Base-by-base conservation (phyloP, 2,113 vertebrate species). In the Salminus brasiliensis region DNA sequence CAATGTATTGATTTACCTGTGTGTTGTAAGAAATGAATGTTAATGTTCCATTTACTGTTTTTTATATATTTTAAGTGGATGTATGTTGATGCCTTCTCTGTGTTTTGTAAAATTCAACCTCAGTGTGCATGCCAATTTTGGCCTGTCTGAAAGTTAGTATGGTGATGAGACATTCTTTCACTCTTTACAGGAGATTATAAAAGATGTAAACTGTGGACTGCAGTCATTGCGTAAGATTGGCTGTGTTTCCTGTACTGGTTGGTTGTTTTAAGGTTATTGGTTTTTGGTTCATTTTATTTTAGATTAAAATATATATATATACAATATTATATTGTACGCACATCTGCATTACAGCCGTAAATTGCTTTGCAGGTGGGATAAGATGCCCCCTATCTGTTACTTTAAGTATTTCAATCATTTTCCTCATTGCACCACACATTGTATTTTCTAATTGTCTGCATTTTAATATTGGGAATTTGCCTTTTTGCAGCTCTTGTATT, bases 21-120 rank as follows among this genome's bases (percentile, higher is more conserved):
- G 39, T 23, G 21, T 23, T 77, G 25, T 39, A 43, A 59, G 16
- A 43, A 57, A 30, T 45, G 10, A 57, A 57, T 34, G 27, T 59
- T 27, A 39, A n/a, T n/a, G n/a, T n/a, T n/a, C n/a, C n/a, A n/a
- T n/a, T n/a, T n/a, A n/a, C n/a, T n/a, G n/a, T n/a, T n/a, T n/a
- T n/a, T n/a, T n/a, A n/a, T n/a, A n/a, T n/a, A n/a, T n/a, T n/a
- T n/a, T n/a, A n/a, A n/a, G n/a, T n/a, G n/a, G n/a, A n/a, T n/a
- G n/a, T n/a, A n/a, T n/a, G n/a, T n/a, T n/a, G n/a, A n/a, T 75
- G 27, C 27, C 12, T 49, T 76, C 34, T 55, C 10, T 77, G 18
- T 77, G 34, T 63, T 36, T 3, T 53, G 11, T 11, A 25, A n/a
- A 29, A 53, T 39, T 63, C 11, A 8, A n/a, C 45, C n/a, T 4